phyloP scores from a whole-genome alignment of 2,888 invertebrate species.

The Noctua janthina region DNA sequence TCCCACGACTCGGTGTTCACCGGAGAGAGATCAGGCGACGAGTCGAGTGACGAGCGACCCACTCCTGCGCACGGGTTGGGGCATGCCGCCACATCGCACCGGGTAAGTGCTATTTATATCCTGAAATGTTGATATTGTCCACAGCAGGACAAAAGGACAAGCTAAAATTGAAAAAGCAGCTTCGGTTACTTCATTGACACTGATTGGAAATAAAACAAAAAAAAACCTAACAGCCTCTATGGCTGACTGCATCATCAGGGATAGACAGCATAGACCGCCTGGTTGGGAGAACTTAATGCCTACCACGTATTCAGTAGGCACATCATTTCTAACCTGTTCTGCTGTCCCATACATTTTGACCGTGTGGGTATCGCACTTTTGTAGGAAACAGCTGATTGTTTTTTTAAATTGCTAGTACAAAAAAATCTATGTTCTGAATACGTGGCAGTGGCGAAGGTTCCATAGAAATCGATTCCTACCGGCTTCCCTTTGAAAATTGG shows the following conservation, averaged over 20 bases:
- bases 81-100: conserved; percentile 80
- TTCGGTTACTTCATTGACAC: background rate
- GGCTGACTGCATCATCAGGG: background rate
- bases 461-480: no score
- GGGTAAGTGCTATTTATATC: conserved; percentile 76
- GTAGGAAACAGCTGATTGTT: no score
- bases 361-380: no score
- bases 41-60: conserved; percentile 86
- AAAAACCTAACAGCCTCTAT: background rate
- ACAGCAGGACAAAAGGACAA: background rate
- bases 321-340: no score
- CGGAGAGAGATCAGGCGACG: conserved; percentile 92
- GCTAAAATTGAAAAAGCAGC: background rate
- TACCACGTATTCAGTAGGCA: no score
- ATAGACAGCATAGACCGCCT: background rate
- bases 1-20: conserved; percentile 98
- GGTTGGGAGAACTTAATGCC: background rate
- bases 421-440: no score
- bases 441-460: no score
- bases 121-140: background rate
- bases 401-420: no score
- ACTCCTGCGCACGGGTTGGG: conserved; percentile 79
- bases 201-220: background rate
- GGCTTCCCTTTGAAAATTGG: no score
- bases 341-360: no score